Base-by-base conservation (phyloP, 2,888 invertebrate species). In the Hypsopygia costalis region DNA sequence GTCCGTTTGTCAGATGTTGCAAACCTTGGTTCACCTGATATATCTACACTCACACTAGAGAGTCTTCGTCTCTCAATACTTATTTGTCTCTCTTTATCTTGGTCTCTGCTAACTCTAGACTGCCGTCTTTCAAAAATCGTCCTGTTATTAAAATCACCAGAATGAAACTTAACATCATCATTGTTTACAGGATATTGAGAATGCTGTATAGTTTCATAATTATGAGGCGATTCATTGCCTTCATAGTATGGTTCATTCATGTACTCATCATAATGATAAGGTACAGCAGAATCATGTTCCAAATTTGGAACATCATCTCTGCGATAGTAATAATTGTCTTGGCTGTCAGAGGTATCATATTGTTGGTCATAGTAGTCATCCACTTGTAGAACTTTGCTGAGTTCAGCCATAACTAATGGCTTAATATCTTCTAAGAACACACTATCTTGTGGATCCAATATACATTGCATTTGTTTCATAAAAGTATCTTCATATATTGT, bases 401-500 rank as follows among this genome's bases (percentile, higher is more conserved):
- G 67, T 62, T 91, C 91, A 36, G 91, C 90, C 65, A 92, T 89
- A 3, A 92, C 91, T 41, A 90, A 77, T 1, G 91, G 91, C 16
- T 91, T 91, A 37, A 92, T 80, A 56, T 91, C 91, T 47, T 89
- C 87, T 6, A 91, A 71, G 29, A 91, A 78, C 0, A 91, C 74
- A 8, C 88, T 85, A 29, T 91, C 91, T 50, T 90, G 89, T 0
- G 91, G 90, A 56, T 91, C 91, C 12, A 91, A 58, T 54, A 91
- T 82, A 34, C 90, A 89, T 44, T 90, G 91, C 90, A 91, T 78
- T 73, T 94, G 59, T 81, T 95, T 62, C 94, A 96, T 77, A 91
- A 95, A 80, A 90, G 95, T 90, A 91, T 95, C 62, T 66, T 96
- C 63, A 92, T 92, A 87, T 90, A 94, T 87, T 43, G 94, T 62